Conservation (phyloP, 2,888 invertebrate species). For the Zhengitettix transpicula region DNA sequence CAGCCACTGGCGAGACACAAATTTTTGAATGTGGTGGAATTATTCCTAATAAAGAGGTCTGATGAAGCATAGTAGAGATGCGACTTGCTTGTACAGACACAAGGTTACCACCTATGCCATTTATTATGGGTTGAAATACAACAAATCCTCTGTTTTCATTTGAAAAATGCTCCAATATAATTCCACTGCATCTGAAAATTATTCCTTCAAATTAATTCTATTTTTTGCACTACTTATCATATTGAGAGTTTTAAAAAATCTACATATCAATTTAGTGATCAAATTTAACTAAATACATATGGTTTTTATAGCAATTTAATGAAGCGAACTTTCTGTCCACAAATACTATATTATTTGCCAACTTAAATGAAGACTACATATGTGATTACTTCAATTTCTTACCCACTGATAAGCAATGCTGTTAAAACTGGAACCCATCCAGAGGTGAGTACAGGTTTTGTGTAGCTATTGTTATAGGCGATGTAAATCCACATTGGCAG, state of each 20-base stretch:
- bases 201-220: too few relatives aligned
- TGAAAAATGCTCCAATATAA: conserved; percentile 73
- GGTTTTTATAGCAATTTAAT: too few relatives aligned
- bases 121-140: conserved; percentile 80
- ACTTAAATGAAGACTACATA: too few relatives aligned
- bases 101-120: conserved; percentile 82
- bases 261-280: too few relatives aligned
- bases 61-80: conserved; percentile 73
- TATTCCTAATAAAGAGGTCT: conserved; percentile 62
- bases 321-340: too few relatives aligned
- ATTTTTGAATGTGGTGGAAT: conserved; percentile 52
- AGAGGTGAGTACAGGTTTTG: conserved; percentile 65
- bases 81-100: conserved; percentile 83
- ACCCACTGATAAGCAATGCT: conserved; percentile 92
- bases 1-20: conserved; percentile 60
- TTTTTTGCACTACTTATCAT: too few relatives aligned
- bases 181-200: conserved; percentile 59
- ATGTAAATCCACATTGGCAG: conserved; percentile 77
- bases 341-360: too few relatives aligned
- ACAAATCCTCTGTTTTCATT: conserved; percentile 54
- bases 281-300: too few relatives aligned
- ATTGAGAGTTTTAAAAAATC: too few relatives aligned
- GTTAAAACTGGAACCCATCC: conserved; percentile 93
- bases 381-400: conserved; percentile 22
- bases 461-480: conserved; percentile 72